Base-by-base conservation (phyloP, 2,888 invertebrate species). In the Idaea dimidiata region DNA sequence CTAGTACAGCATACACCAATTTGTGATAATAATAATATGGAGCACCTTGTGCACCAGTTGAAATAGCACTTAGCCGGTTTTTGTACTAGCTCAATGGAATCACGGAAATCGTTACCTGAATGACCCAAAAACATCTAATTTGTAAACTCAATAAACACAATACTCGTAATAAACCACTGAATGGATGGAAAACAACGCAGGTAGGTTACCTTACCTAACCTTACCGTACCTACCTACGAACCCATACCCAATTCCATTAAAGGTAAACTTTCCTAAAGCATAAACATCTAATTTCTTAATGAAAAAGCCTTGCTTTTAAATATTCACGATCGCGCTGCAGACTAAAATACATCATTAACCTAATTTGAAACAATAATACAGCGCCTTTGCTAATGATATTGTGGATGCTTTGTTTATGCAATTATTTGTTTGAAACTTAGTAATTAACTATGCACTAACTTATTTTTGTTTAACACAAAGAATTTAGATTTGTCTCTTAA, bases 261-360 rank as follows among this genome's bases (percentile, higher is more conserved):
- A 57, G 16, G 18, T 18, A 57, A 57, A 57, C 5, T 16, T 17
- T 18, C 16, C 17, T 7, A 17, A 57, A 57, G 6, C 17, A 43
- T 43, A 43, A 17, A 58, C 69, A 65, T 67, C 72, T 68, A 74
- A 71, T 75, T 67, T 65, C 63, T 69, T 74, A 72, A 75, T 72
- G 73, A 78, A 75, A 74, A 72, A 75, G 69, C 71, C 64, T 67
- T 68, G 67, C 62, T 71, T 72, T 78, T 75, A 74, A 76, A 74
- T 74, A 77, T 80, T 75, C 74, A 76, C 62, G 68, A 72, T 65
- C 72, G 59, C 67, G 71, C 69, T 67, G 66, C 67, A 64, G 76
- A 75, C 74, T 73, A 72, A 72, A 74, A 78, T 72, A 73, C 75
- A 80, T 72, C 72, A 76, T 75, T 76, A 77, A 76, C 76, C 79